Evolutionary conservation across 2,797 vertebrate genomes (phyloP).

Genomic region (Pristis pectinata): DNA sequence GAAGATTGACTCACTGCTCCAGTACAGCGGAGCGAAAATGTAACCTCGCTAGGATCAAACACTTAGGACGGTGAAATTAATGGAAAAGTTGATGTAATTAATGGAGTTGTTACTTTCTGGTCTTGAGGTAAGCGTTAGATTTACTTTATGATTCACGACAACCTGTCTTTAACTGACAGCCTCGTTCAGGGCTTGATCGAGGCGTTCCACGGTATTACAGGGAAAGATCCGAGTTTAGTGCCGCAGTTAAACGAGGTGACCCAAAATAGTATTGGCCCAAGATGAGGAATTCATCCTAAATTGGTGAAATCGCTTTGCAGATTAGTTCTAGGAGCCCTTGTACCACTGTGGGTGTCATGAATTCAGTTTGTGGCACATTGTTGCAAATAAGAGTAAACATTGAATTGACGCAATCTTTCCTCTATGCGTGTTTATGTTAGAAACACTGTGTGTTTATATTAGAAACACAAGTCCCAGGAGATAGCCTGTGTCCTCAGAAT

Average conservation of each 20-base stretch:
- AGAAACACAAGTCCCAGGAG: background rate
- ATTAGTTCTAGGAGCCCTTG: background rate
- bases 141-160: background rate
- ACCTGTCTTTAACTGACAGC: background rate
- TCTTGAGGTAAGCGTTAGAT: background rate
- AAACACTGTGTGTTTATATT: background rate
- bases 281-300: background rate
- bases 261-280: background rate
- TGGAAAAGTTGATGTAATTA: background rate
- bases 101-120: background rate
- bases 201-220: background rate
- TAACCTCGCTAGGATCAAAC: no score
- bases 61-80: background rate
- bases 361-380: background rate
- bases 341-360: background rate
- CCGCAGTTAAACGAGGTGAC: background rate
- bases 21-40: background rate
- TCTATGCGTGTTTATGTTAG: background rate
- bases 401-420: background rate
- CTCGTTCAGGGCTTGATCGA: background rate
- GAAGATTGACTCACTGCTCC: background rate
- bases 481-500: background rate
- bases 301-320: background rate
- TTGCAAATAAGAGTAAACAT: background rate
- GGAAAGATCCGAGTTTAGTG: background rate